Conservation (phyloP, 2,797 vertebrate species). For the Spheniscus humboldti region DNA sequence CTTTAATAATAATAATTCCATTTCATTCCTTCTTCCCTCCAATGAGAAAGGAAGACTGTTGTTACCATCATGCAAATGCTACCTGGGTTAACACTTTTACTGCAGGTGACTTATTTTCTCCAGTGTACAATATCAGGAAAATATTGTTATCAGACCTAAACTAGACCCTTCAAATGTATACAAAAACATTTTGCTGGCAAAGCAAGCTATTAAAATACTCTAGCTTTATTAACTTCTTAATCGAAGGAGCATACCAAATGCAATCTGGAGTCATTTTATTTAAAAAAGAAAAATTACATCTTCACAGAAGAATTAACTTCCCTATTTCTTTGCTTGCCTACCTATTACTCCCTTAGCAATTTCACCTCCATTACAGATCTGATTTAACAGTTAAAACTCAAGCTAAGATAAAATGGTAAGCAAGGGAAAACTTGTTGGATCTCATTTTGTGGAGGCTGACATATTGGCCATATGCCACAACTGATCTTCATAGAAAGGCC, state of each 20-base stretch:
- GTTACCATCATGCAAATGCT: not conserved
- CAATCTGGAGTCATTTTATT: not conserved
- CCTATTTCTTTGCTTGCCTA: not conserved
- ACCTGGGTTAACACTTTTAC: not conserved
- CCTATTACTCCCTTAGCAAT: not conserved
- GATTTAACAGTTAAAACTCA: conserved; percentile 11
- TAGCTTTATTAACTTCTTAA: not conserved
- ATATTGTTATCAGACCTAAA: not conserved
- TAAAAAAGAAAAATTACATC: not conserved
- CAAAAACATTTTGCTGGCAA: not conserved
- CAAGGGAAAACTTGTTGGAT: not conserved
- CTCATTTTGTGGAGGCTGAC: conserved; percentile 28
- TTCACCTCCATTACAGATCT: not conserved
- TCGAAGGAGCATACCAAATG: not conserved
- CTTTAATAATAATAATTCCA: not conserved
- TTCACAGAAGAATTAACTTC: not conserved
- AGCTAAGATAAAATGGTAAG: conserved; percentile 18
- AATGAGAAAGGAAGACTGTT: not conserved
- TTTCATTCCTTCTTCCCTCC: not conserved
- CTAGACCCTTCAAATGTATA: not conserved
- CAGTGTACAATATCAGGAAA: not conserved
- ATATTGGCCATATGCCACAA: conserved; percentile 6
- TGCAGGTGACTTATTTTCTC: not conserved
- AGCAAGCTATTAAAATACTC: not conserved
- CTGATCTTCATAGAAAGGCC: not conserved